Evolutionary conservation across 1,140 invertebrate genomes (phyloP).

Genomic region (Plutomurus gul): DNA sequence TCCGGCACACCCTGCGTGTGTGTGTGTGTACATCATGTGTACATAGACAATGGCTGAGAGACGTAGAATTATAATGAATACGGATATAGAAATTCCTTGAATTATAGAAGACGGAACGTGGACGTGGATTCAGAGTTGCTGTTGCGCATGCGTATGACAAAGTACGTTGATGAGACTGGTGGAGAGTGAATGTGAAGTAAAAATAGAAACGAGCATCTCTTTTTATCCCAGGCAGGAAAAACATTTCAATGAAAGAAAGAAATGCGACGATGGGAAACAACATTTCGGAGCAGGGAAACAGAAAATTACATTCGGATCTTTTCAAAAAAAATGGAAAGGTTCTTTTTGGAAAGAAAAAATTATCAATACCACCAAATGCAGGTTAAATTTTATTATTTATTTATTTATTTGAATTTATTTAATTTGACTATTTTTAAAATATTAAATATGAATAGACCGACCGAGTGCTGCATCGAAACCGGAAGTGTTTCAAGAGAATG

Average conservation of each 20-base stretch:
- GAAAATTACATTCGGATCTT: neutral
- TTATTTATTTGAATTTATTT: no score
- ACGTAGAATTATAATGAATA: no score
- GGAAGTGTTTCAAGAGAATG: constrained; percentile 57
- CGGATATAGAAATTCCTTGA: no score
- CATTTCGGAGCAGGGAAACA: neutral
- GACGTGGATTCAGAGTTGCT: no score
- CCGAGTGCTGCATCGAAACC: constrained; percentile 74
- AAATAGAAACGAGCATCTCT: constrained; percentile 7
- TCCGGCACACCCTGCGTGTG: no score
- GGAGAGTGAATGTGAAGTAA: neutral
- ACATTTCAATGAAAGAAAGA: neutral
- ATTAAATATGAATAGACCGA: constrained; percentile 64
- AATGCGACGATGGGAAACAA: neutral
- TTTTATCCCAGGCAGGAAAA: neutral
- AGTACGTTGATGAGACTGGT: no score
- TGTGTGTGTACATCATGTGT: no score
- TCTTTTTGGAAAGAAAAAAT: constrained; percentile 17
- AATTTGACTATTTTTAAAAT: no score
- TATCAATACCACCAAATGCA: neutral
- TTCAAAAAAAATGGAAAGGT: constrained; percentile 25
- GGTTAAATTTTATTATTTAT: neutral
- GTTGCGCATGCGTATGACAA: neutral
- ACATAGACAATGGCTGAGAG: no score
- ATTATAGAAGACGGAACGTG: no score